Base-by-base conservation (phyloP, 2,888 invertebrate genomes). In the Boloria euphrosyne region DNA sequence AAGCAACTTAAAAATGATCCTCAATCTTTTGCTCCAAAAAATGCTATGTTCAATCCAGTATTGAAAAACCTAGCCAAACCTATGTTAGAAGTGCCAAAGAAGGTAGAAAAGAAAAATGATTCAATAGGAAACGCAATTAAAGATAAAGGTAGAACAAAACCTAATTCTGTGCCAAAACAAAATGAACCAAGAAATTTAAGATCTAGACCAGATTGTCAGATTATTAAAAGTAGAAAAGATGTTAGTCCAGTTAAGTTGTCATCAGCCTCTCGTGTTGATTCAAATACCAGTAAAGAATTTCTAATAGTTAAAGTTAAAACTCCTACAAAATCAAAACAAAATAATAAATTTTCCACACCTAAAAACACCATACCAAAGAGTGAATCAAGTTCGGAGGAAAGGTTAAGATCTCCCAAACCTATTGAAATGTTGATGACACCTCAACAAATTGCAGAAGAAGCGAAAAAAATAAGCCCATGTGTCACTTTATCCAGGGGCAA, bases 401-500 rank as follows among this genome's bases (percentile, higher is more conserved):
- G 76, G 60, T 75, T 90, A 1, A 69, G 87, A 4, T 87, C 89
- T n/a, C 88, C 90, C 0, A 84, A 83, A 65, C 75, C 73, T 0
- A 62, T 67, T 0, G 75, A 77, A 54, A 50, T 67, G 2, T 63
- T 55, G 0, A 73, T 77, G 74, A 89, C 87, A 14, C 89, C 87
- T 0, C 81, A 84, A 47, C 81, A 85, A 67, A 80, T 82, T n/a
- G 63, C 62, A 0, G 80, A 82, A 6, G 79, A 80, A 60, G 76
- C 75, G 1, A 79, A 77, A 47, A 90, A 85, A 62, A 82, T 92
- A 0, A 94, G 93, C 69, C 77, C 77, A 2, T 93, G 90, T 78
- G 92, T 95, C 0, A 94, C 94, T 0, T 76, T 93, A 62, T 93
- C 93, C 0, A 81, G 94, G 22, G 95, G 95, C 0, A 95, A 95